Conservation (phyloP, 2,113 vertebrate genomes). For the Phodopus roborovskii region DNA sequence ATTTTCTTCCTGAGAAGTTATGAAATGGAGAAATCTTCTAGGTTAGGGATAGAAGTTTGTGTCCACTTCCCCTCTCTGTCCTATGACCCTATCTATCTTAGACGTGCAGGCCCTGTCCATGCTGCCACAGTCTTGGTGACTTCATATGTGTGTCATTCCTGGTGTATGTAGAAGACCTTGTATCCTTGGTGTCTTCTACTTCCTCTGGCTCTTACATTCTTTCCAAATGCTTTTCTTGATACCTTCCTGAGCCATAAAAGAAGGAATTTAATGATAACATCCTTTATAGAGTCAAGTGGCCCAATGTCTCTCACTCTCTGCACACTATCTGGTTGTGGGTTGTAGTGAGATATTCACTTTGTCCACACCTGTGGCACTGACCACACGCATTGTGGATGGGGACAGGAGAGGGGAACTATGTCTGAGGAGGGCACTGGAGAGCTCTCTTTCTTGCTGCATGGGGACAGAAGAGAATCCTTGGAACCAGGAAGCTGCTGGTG, state of each 20-base stretch:
- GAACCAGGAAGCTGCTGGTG: no score
- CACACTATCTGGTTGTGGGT: background rate
- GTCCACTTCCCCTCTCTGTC: background rate
- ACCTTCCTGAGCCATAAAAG: background rate
- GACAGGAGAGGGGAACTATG: no score
- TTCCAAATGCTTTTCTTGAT: background rate
- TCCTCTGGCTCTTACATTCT: background rate
- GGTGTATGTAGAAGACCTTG: background rate
- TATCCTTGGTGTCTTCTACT: background rate
- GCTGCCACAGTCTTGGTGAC: background rate
- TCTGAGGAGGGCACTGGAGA: no score
- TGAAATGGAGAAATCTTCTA: background rate
- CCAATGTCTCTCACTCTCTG: background rate
- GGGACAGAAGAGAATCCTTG: no score
- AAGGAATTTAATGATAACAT: background rate
- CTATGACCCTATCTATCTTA: background rate
- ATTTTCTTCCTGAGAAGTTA: background rate
- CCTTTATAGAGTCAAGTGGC: background rate
- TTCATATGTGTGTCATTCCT: background rate
- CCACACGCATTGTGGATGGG: no score
- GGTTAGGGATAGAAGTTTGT: background rate
- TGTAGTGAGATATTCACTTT: no score
- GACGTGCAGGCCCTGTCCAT: background rate
- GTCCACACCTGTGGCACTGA: no score
- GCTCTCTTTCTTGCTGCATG: no score